phyloP scores from a whole-genome alignment of 1,140 invertebrate species.

The Caenorhabditis briggsae region DNA sequence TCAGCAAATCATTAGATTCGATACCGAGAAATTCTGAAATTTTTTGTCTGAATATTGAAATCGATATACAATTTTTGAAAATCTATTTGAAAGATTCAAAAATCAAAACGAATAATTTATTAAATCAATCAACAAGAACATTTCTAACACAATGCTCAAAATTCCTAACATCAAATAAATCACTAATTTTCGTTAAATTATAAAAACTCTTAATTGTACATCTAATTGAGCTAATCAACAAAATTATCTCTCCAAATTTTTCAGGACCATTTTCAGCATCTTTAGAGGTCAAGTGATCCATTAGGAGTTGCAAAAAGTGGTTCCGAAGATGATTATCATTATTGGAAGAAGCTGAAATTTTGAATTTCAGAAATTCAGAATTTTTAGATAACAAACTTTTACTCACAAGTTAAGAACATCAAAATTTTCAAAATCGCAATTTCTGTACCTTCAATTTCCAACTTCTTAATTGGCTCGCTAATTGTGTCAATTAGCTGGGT shows the following conservation, averaged over 20 bases:
- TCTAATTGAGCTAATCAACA: background rate
- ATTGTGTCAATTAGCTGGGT: background rate
- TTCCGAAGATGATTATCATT: background rate
- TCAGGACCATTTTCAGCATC: background rate
- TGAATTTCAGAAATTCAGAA: background rate
- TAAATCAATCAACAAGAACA: background rate
- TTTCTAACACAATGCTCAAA: background rate
- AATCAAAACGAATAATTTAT: background rate
- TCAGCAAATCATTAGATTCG: too few relatives aligned
- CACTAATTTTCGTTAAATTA: background rate
- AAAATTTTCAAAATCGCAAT: background rate
- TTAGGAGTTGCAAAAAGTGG: background rate
- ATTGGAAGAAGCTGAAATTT: too few relatives aligned
- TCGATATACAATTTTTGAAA: too few relatives aligned
- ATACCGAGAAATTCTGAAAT: too few relatives aligned
- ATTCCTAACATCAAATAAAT: background rate
- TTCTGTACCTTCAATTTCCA: background rate
- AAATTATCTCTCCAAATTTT: slow-evolving; percentile 1
- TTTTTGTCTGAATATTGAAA: too few relatives aligned
- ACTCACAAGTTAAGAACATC: background rate
- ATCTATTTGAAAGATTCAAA: too few relatives aligned
- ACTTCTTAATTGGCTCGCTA: background rate
- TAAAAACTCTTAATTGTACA: background rate
- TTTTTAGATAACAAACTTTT: too few relatives aligned
- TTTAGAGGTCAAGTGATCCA: background rate